Percentiles rank a stretch among this genome's conserved stretches.
These are phyloP conservation scores for Cataglyphis hispanica DNA, from an alignment of 1,140 invertebrate species.

Conservation along the genomic window DNA sequence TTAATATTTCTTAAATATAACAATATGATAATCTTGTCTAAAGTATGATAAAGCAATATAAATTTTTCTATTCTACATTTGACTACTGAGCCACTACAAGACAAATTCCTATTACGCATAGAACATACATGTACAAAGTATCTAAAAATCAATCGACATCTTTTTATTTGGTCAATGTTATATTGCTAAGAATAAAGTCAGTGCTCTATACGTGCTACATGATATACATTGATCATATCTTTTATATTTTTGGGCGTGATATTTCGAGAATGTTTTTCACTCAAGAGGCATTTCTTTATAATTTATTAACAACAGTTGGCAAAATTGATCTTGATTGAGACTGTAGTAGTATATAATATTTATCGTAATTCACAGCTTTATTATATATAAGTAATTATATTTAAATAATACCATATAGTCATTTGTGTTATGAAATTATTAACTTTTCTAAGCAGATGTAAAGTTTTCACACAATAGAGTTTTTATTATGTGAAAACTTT, in stretches of 20 bases:
- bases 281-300: constrained; percentile 45
- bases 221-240: constrained; percentile 28
- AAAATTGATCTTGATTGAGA: constrained; percentile 67
- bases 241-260: constrained; percentile 24
- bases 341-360: constrained; percentile 67
- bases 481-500: constrained; percentile 41
- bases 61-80: constrained; percentile 27
- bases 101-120: constrained; percentile 17
- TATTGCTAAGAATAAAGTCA: constrained; percentile 73
- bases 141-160: constrained; percentile 17
- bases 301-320: constrained; percentile 69
- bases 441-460: constrained; percentile 30
- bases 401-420: constrained; percentile 45
- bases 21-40: constrained; percentile 39
- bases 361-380: constrained; percentile 69
- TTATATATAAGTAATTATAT: constrained; percentile 43
- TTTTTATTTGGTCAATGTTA: constrained; percentile 59
- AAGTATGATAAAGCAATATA: constrained; percentile 25
- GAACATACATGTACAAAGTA: constrained; percentile 19
- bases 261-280: constrained; percentile 21
- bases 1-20: constrained; percentile 55
- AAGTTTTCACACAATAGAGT: constrained; percentile 23
- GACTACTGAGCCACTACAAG: constrained; percentile 12
- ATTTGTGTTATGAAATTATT: constrained; percentile 25
- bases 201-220: constrained; percentile 64